Evolutionary conservation across 2,888 invertebrate species (phyloP), one percentile per base, ranked within the genome.

Genomic region (Archaeoteleia sp.): DNA sequence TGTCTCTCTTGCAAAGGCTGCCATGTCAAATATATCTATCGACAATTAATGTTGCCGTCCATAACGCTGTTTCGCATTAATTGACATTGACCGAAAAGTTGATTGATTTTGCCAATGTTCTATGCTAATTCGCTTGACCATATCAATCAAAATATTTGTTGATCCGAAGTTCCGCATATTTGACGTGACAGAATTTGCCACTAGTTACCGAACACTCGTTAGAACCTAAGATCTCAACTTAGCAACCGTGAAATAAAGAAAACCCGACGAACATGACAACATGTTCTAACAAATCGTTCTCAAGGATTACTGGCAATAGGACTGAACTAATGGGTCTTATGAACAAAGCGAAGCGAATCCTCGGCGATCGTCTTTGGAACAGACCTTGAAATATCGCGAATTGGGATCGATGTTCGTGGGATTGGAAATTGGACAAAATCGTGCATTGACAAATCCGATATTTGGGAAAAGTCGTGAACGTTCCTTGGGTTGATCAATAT

Each of bases 211-310:
- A 55, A 54, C 51, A 68, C 57, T 71, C 63, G 62, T 62, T 54
- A 63, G 68, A 74, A 70, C 65, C 74, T 70, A 73, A 54, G 70
- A 71, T 72, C 69, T 69, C 57, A 71, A 61, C 60, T 71, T 48
- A 70, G 69, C 63, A 69, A 66, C 51, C 60, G 60, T 61, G 32
- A 46, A 55, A 29, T 51, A 69, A 49, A 67, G 55, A 71, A 70
- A 57, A 70, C 63, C 61, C 65, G 70, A 67, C 57, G 68, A 70
- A 69, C 67, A 72, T 67, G 62, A 67, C 69, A 70, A 70, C 57
- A 70, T 51, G 61, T 60, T 60, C 43, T 48, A 65, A 66, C 62
- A 70, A 58, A 63, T 57, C 60, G 67, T 68, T 70, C 66, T 40
- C 60, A 57, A 54, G 68, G 70, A 68, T 10, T n/a, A 57, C 12